A percentile compares a stretch with the other conserved stretches of the same genome.
Conservation (phyloP, 2,888 invertebrate genomes). For the Epiperipatus broadwayi region DNA sequence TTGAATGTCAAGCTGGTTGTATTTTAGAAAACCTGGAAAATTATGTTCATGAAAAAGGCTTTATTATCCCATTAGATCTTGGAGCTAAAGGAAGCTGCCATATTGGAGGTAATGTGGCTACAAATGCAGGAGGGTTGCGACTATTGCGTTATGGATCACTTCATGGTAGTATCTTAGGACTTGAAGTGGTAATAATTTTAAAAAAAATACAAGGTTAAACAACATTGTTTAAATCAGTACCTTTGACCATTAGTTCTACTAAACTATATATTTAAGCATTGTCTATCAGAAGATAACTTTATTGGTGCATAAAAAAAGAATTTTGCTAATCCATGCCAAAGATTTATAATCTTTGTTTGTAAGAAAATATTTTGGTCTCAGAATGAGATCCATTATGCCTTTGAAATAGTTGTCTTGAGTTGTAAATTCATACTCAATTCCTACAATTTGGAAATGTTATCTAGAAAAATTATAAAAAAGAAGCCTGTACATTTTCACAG, state of each 20-base stretch:
- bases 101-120: conserved; percentile 33
- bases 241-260: neutral
- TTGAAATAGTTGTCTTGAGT: too few species aligned
- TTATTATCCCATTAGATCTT: conserved; percentile 85
- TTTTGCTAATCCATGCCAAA: too few species aligned
- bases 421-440: too few species aligned
- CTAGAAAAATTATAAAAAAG: too few species aligned
- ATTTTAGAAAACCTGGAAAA: conserved; percentile 66
- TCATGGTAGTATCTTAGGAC: conserved; percentile 69
- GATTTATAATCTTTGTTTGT: too few species aligned
- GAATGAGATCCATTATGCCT: too few species aligned
- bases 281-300: conserved; percentile 7
- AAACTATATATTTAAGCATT: neutral
- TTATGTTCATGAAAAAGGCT: conserved; percentile 45
- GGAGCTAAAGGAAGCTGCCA: conserved; percentile 83
- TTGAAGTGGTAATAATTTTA: conserved; percentile 70
- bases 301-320: neutral
- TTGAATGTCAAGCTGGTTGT: conserved; percentile 81
- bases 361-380: too few species aligned
- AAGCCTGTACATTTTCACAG: too few species aligned
- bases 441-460: too few species aligned
- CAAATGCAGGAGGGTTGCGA: conserved; percentile 86
- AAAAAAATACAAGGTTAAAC: neutral
- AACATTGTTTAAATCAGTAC: too few species aligned
- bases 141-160: conserved; percentile 86